Percentiles rank a stretch among this genome's conserved stretches.
phyloP scores from a whole-genome alignment of 1,140 invertebrate species.

The Melanaphis sacchari region DNA sequence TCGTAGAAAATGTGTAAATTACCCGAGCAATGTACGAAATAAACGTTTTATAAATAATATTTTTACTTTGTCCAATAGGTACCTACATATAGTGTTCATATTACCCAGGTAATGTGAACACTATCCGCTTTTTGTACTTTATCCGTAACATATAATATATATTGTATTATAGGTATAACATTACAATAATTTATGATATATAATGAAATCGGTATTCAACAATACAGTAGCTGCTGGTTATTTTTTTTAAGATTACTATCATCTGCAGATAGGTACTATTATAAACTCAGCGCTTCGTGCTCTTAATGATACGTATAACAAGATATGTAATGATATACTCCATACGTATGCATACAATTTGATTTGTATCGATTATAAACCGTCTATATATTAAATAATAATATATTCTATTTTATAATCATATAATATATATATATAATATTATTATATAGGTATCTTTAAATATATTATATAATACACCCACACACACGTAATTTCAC shows the following conservation, averaged over 20 bases:
- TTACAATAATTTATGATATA: not conserved
- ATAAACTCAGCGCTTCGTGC: not conserved
- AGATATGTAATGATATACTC: not conserved
- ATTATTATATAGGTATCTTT: too few relatives aligned
- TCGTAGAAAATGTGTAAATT: too few relatives aligned
- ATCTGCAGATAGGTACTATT: not conserved
- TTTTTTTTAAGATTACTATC: not conserved
- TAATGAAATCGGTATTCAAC: not conserved
- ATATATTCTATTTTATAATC: not conserved
- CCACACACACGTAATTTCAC: not conserved
- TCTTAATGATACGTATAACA: constrained; percentile 9
- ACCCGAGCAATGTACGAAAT: too few relatives aligned
- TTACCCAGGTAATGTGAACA: too few relatives aligned
- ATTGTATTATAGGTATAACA: not conserved
- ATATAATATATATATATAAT: not conserved
- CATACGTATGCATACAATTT: not conserved
- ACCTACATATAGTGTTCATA: too few relatives aligned
- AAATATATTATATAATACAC: not conserved
- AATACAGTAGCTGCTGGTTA: not conserved
- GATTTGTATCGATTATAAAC: constrained; percentile 14
- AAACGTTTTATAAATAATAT: too few relatives aligned
- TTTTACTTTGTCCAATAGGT: too few relatives aligned
- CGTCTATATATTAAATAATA: not conserved
- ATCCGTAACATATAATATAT: too few relatives aligned
- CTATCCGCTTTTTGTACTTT: too few relatives aligned